Base-by-base conservation (phyloP, 2,113 vertebrate species). In the Scalopus aquaticus region DNA sequence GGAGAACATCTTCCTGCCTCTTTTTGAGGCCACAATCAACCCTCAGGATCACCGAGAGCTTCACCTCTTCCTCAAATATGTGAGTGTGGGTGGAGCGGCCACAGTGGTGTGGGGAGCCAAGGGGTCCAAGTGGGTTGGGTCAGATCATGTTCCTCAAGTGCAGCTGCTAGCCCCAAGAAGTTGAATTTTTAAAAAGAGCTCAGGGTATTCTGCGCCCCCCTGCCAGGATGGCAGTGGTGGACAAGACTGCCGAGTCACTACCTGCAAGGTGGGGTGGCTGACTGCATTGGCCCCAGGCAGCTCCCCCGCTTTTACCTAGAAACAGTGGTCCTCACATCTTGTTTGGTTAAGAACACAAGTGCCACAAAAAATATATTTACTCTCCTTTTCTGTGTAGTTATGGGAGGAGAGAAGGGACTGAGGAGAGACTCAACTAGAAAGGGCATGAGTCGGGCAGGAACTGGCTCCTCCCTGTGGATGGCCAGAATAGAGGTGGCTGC, bases 51-150 rank as follows among this genome's bases (percentile, higher is more conserved):
- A 99, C 97, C 99, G 98, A 96, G 98, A 99, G 86, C 97, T 98
- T 56, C 99, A 99, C 6, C 97, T 99, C 19, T 99, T 99, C 96
- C 97, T 99, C 39, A 99, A 99, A 99, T 99, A 99, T 0, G 99
- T 99, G 98, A 99, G 99, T 98, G 83, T n/a, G 35, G 95, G 60
- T 76, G 87, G 26, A 1, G 7, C 44, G 19, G 95, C 37, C 0
- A 0, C 10, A 19, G 44, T 1, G 35, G 28, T 5, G 0, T 26
- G 24, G 37, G 65, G 54, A 13, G 9, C 22, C 46, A 24, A 26
- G 58, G 28, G 8, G 11, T 58, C 35, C 0, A 0, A 0, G 32
- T 3, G 20, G 37, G 22, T 2, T 9, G 4, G 17, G 12, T 42
- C 58, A n/a, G 70, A 35, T 22, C 54, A 56, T 56, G 54, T 22